phyloP scores from a whole-genome alignment of 2,797 vertebrate species.

The Aythya fuligula region DNA sequence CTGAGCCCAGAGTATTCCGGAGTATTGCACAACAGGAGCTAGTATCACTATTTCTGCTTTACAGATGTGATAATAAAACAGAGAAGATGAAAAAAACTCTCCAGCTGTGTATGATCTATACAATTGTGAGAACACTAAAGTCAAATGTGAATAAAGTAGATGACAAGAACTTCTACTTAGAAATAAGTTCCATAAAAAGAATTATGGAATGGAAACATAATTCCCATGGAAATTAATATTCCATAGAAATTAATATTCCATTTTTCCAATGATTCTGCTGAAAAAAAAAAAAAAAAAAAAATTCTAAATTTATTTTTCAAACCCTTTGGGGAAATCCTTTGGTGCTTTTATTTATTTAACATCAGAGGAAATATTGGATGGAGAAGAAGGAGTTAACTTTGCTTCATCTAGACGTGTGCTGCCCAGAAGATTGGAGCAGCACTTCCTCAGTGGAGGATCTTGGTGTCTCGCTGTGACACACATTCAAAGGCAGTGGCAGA shows the following conservation, averaged over 20 bases:
- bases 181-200: not conserved
- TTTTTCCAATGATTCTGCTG: not conserved
- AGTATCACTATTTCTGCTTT: not conserved
- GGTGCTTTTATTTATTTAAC: not conserved
- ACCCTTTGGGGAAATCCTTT: not conserved
- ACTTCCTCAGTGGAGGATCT: conserved; percentile 35
- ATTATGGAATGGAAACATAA: not conserved
- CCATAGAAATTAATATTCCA: not conserved
- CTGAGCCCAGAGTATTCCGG: not conserved
- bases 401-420: conserved; percentile 23
- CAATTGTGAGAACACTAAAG: not conserved
- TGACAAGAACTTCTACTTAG: not conserved
- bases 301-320: not conserved
- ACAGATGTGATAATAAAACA: not conserved
- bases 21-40: not conserved
- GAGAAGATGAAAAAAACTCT: not conserved
- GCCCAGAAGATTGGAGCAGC: not conserved
- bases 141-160: not conserved
- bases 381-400: conserved; percentile 1
- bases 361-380: not conserved
- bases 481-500: conserved; percentile 51
- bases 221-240: not conserved
- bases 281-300: not conserved
- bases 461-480: conserved; percentile 19
- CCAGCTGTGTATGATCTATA: not conserved